These are phyloP conservation scores for Sparus aurata DNA, from an alignment of 2,797 vertebrate genomes.

Conservation along the genomic window DNA sequence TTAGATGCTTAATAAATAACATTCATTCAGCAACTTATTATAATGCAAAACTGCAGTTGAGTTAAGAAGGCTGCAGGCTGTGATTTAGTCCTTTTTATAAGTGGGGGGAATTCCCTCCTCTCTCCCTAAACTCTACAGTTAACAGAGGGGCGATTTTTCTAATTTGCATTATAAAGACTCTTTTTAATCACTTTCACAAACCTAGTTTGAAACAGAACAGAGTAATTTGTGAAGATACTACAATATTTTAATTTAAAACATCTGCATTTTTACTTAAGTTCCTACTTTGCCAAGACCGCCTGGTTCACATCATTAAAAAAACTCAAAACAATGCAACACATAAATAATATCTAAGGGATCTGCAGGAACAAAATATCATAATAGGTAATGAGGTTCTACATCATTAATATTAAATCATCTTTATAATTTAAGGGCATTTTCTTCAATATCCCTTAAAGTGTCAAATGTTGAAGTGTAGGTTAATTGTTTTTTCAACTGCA, in stretches of 20 bases:
- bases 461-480: neutral
- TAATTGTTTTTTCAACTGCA: neutral
- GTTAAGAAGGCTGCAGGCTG: neutral
- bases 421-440: neutral
- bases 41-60: neutral
- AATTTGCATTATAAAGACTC: slow-evolving; percentile 15
- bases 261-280: neutral
- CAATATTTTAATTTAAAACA: neutral
- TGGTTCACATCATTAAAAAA: neutral
- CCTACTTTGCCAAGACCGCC: neutral
- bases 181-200: neutral
- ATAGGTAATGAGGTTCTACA: neutral
- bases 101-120: too few species aligned
- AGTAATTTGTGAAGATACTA: neutral
- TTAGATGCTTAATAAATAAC: neutral
- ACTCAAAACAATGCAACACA: neutral
- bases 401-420: neutral
- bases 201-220: neutral
- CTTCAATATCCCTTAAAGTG: neutral
- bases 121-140: neutral
- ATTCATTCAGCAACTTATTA: neutral
- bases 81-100: neutral
- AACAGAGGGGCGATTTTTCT: neutral
- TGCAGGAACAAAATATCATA: neutral
- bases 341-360: neutral